These are phyloP conservation scores for Tapirus indicus DNA, from an alignment of 2,797 vertebrate species.

Conservation along the genomic window DNA sequence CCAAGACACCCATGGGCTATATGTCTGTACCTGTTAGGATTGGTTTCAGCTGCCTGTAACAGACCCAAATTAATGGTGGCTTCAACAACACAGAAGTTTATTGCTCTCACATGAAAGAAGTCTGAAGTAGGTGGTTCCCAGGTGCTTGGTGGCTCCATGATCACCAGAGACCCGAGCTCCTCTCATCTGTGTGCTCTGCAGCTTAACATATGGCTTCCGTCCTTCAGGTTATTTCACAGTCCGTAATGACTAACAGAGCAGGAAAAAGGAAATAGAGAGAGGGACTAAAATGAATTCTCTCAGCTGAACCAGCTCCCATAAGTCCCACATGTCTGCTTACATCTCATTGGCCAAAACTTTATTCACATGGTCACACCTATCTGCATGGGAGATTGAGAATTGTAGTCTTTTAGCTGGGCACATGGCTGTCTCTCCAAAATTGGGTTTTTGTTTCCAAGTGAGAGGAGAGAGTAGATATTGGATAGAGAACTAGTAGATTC, in stretches of 20 bases:
- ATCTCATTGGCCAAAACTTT: neutral
- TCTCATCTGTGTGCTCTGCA: neutral
- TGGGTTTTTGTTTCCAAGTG: neutral
- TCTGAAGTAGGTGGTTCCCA: neutral
- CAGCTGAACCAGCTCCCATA: neutral
- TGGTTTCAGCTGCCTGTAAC: neutral
- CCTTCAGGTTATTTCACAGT: neutral
- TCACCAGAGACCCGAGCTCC: neutral
- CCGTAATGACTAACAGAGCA: neutral
- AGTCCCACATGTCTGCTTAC: neutral
- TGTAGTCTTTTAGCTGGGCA: neutral
- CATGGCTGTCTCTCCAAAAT: neutral
- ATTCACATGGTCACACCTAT: neutral
- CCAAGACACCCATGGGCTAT: neutral
- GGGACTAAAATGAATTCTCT: neutral
- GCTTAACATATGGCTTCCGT: neutral
- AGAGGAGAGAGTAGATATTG: neutral
- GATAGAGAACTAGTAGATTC: neutral
- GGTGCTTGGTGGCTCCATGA: neutral
- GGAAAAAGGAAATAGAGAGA: neutral
- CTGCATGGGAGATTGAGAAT: neutral
- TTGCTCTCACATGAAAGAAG: neutral
- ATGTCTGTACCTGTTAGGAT: neutral
- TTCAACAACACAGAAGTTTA: neutral
- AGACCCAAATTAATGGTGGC: neutral